Evolutionary conservation across 2,888 invertebrate genomes (phyloP).

Genomic region (Phyto melanocephala): DNA sequence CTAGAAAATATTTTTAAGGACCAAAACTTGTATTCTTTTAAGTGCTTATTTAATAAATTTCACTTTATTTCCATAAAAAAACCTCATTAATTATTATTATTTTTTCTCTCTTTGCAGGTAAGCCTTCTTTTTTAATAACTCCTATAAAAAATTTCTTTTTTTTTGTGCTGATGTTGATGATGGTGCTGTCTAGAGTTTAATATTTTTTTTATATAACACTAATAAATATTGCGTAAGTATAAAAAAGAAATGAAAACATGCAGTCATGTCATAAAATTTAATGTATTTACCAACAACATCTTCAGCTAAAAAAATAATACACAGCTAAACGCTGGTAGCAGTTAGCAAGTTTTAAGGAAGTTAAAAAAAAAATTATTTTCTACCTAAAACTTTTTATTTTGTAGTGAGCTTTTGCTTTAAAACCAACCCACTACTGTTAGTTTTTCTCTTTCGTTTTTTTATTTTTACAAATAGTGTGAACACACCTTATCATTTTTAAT

Average conservation of each 20-base stretch:
- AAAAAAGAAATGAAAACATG: not conserved
- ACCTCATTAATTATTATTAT: slow-evolving; percentile 2
- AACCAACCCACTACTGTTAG: slow-evolving; percentile 26
- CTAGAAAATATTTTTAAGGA: too few relatives aligned
- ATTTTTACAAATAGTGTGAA: slow-evolving; percentile 17
- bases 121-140: slow-evolving; percentile 10
- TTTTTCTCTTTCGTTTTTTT: not conserved
- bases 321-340: slow-evolving; percentile 3
- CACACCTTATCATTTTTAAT: slow-evolving; percentile 44
- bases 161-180: not conserved
- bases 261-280: slow-evolving; percentile 36
- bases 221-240: slow-evolving; percentile 49
- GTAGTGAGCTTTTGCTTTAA: not conserved
- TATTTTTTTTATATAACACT: not conserved
- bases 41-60: too few relatives aligned
- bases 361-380: slow-evolving; percentile 29
- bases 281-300: slow-evolving; percentile 28
- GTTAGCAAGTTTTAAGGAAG: slow-evolving; percentile 28
- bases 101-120: slow-evolving; percentile 48
- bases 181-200: not conserved
- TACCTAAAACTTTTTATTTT: not conserved
- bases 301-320: slow-evolving; percentile 1
- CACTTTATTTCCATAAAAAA: not conserved
- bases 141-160: not conserved
- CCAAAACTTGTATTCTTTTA: too few relatives aligned